These are phyloP conservation scores for Drosophila ambigua DNA, from an alignment of 1,140 invertebrate genomes.

Conservation along the genomic window DNA sequence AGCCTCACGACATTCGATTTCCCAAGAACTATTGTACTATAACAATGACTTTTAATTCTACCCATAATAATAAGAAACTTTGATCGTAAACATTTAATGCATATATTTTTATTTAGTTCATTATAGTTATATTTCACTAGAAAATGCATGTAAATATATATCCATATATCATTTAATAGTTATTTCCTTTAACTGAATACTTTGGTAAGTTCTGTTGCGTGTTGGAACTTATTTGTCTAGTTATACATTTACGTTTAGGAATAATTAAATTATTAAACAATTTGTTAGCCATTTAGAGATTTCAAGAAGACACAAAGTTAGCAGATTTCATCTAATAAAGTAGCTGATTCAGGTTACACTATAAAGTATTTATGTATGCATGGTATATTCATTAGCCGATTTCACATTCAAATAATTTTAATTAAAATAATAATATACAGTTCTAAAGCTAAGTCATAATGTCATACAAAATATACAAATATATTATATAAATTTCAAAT, in stretches of 20 bases:
- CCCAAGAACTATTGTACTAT: no score
- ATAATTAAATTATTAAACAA: slow-evolving; percentile 48
- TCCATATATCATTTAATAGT: slow-evolving; percentile 47
- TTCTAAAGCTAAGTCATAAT: slow-evolving; percentile 8
- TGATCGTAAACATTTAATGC: slow-evolving; percentile 48
- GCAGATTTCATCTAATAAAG: slow-evolving; percentile 71
- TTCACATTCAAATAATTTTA: background rate
- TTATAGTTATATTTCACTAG: slow-evolving; percentile 72
- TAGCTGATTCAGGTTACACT: slow-evolving; percentile 48
- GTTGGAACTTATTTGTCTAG: slow-evolving; percentile 50
- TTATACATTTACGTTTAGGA: slow-evolving; percentile 33
- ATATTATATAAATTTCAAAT: slow-evolving; percentile 7
- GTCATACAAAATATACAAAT: slow-evolving; percentile 14
- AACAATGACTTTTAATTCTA: no score
- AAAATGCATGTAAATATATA: slow-evolving; percentile 82
- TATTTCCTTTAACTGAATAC: slow-evolving; percentile 63
- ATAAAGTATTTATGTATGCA: slow-evolving; percentile 6
- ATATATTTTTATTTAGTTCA: slow-evolving; percentile 53
- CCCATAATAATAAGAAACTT: no score
- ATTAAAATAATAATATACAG: slow-evolving; percentile 13
- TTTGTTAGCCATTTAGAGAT: slow-evolving; percentile 44
- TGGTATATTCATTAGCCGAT: background rate
- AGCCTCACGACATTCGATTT: no score
- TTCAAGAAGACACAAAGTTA: slow-evolving; percentile 69
- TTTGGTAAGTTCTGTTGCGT: slow-evolving; percentile 68